These are phyloP conservation scores for Hesperophylax magnus DNA, from an alignment of 1,140 invertebrate genomes.

Conservation along the genomic window DNA sequence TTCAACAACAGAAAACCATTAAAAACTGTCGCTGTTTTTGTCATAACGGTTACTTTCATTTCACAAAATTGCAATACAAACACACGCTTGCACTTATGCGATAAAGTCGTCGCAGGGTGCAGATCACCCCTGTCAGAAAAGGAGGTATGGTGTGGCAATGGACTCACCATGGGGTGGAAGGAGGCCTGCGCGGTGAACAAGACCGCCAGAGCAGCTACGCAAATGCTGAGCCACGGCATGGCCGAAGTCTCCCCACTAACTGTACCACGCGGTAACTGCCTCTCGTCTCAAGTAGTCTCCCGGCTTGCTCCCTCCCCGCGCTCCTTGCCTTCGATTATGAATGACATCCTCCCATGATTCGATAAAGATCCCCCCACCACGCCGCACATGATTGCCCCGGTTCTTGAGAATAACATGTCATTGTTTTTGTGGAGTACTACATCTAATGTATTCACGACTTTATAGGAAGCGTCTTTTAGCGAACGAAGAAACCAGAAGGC, in stretches of 20 bases:
- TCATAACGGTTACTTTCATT: neutral
- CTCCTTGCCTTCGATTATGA: neutral
- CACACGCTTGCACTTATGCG: neutral
- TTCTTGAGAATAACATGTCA: constrained; percentile 34
- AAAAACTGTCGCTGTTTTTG: neutral
- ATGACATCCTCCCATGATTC: neutral
- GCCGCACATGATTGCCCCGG: neutral
- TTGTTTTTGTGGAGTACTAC: neutral
- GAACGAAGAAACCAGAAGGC: neutral
- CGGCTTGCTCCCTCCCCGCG: neutral
- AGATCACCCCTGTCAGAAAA: neutral
- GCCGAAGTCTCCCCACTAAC: constrained; percentile 13
- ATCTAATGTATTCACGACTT: too few relatives aligned
- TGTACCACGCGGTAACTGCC: neutral
- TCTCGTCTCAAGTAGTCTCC: constrained; percentile 17
- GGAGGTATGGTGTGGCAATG: too few relatives aligned
- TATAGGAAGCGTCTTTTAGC: too few relatives aligned
- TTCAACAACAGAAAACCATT: too few relatives aligned
- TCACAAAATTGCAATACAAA: neutral
- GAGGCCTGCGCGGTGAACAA: neutral
- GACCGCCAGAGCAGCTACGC: neutral
- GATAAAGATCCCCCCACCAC: constrained; percentile 1
- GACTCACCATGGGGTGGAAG: too few relatives aligned
- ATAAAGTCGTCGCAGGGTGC: neutral
- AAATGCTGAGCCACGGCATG: neutral